Base-by-base conservation (phyloP, 2,888 invertebrate species). In the Cantharis rufa region DNA sequence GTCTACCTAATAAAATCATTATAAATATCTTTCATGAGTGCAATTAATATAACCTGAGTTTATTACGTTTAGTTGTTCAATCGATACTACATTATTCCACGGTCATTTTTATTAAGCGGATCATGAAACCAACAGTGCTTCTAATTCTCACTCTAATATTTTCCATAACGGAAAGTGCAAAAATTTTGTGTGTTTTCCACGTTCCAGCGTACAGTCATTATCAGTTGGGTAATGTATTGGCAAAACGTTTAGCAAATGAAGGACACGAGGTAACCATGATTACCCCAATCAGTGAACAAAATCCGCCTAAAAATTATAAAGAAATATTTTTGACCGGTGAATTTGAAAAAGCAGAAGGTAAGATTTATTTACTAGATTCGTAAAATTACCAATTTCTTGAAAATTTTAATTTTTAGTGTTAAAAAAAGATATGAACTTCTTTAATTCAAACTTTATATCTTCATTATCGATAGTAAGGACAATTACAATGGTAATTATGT, bases 251-350 rank as follows among this genome's bases (percentile, higher is more conserved):
- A 18, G 84, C 84, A 2, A 77, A 71, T 9, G 81, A 88, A 62
- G 89, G 89, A 3, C 89, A 90, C 80, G 86, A 88, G 71, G 86
- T 90, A n/a, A 86, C 86, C 3, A 80, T 86, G 11, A 80, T 86
- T 66, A 82, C 84, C 28, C 82, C 83, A 9, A 81, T 80, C 63
- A 86, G 86, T 70, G 82, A 84, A 27, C 70, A 69, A 62, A 18
- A 68, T 15, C 85, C 85, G 3, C 85, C 88, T 75, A 83, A 85
- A 15, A 89, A 89, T 82, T 86, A 88, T 32, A 73, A 70, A 70
- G 13, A 28, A 16, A 15, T 76, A 0, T 11, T 64, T 9, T 18
- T 70, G 2, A 66, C 18, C 2, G 75, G 75, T 0, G 11, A 48
- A 27, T 10, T 69, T 7, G 71, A 75, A 15, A 27, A 62, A 63